phyloP scores from a whole-genome alignment of 2,113 vertebrate genomes.

The Pseudopodoces humilis region DNA sequence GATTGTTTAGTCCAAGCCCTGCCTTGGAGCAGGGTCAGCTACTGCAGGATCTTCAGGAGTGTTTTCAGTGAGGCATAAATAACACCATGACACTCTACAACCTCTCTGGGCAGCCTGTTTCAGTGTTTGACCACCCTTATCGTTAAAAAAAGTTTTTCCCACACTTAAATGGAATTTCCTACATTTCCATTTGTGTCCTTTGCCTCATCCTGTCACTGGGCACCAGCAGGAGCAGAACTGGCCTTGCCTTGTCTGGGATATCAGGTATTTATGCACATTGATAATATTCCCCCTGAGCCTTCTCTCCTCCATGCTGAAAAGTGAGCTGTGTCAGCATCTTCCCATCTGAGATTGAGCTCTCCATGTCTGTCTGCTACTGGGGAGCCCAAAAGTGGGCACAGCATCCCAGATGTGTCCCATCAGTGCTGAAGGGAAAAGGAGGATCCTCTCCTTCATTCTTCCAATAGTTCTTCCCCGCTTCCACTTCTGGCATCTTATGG shows the following conservation, averaged over 20 bases:
- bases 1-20: rapidly evolving
- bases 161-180: background rate
- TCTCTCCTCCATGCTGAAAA: background rate
- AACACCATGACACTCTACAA: background rate
- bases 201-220: background rate
- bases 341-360: background rate
- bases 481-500: background rate
- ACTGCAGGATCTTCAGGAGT: background rate
- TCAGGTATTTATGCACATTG: background rate
- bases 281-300: background rate
- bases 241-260: background rate
- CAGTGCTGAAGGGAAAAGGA: background rate
- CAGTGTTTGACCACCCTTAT: background rate
- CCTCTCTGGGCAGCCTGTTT: background rate
- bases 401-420: background rate
- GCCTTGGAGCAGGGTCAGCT: background rate
- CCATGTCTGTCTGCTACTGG: background rate
- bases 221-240: background rate
- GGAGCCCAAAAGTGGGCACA: background rate
- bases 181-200: background rate
- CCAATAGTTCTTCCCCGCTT: background rate
- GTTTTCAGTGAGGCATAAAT: background rate
- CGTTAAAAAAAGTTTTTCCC: background rate
- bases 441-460: background rate
- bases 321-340: background rate